Percentiles rank a stretch among this genome's conserved stretches.
phyloP scores from a whole-genome alignment of 1,140 invertebrate species.

The Drosophila nigromelanica region DNA sequence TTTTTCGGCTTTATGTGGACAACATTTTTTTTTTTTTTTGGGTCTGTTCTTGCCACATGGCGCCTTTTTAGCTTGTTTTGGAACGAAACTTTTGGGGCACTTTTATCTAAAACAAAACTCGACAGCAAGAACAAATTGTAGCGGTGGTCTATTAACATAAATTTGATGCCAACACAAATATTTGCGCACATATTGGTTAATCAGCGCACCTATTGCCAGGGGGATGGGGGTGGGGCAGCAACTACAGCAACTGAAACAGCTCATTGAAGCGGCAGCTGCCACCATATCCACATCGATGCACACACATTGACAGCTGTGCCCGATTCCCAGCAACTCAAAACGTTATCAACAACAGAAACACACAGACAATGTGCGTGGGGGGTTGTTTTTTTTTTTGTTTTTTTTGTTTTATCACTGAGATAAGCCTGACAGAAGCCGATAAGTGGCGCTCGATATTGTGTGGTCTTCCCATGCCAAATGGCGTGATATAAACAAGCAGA shows the following conservation, averaged over 20 bases:
- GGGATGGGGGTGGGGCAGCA: slow-evolving; percentile 10
- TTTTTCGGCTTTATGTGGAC: not conserved
- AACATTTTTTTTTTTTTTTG: slow-evolving; percentile 1
- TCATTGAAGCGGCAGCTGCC: slow-evolving; percentile 24
- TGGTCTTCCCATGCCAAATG: slow-evolving; percentile 9
- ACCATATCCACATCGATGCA: slow-evolving; percentile 17
- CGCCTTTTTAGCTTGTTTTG: slow-evolving; percentile 29
- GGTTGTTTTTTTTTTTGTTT: not conserved
- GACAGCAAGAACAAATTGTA: slow-evolving; percentile 15
- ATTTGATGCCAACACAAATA: slow-evolving; percentile 59
- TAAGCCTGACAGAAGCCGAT: slow-evolving; percentile 46
- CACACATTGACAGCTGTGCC: slow-evolving; percentile 62
- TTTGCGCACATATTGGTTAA: slow-evolving; percentile 58
- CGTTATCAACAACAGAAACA: slow-evolving; percentile 47
- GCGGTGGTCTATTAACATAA: slow-evolving; percentile 62
- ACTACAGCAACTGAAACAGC: not conserved
- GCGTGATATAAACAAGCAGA: not conserved
- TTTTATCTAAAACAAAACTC: slow-evolving; percentile 36
- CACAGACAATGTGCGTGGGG: slow-evolving; percentile 21
- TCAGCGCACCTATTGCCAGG: slow-evolving; percentile 51
- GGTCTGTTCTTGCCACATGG: slow-evolving; percentile 18
- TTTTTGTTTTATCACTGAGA: slow-evolving; percentile 31
- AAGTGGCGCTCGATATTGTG: slow-evolving; percentile 38
- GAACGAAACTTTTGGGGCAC: slow-evolving; percentile 20
- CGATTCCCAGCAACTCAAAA: slow-evolving; percentile 72